Conservation (phyloP, 2,113 vertebrate genomes). For the Protobothrops flavoviridis region DNA sequence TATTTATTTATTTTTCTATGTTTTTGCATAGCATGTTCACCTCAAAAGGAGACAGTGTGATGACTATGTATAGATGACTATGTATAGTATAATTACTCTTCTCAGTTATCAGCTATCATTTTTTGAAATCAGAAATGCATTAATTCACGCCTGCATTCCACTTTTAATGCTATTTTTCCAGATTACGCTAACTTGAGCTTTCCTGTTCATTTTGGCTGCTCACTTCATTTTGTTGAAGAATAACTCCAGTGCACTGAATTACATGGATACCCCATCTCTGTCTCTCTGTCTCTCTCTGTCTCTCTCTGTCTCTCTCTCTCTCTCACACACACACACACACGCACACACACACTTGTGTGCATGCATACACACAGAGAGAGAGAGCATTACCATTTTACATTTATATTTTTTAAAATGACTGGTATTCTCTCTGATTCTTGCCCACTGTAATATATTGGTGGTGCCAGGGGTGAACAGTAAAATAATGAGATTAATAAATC, state of each 20-base stretch:
- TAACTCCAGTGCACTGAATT: not conserved
- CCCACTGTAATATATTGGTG: not conserved
- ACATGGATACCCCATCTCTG: not conserved
- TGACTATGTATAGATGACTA: not conserved
- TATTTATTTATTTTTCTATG: not conserved
- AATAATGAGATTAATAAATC: not conserved
- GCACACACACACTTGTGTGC: not conserved
- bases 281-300: too few species aligned
- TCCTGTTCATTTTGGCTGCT: not conserved
- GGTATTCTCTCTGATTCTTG: not conserved
- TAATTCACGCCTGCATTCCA: not conserved
- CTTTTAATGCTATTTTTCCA: not conserved
- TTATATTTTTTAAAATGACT: not conserved
- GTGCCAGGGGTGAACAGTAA: not conserved
- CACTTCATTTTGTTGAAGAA: not conserved
- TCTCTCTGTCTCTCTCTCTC: too few species aligned
- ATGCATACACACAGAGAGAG: not conserved
- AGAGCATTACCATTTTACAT: not conserved
- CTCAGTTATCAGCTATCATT: not conserved
- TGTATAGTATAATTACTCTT: not conserved
- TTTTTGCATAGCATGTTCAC: not conserved
- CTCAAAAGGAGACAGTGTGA: not conserved
- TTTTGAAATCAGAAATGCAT: not conserved
- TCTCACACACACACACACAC: too few species aligned
- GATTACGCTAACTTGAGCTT: not conserved